Conservation (phyloP, 2,113 vertebrate species). For the Brachypodius melanocephalos region DNA sequence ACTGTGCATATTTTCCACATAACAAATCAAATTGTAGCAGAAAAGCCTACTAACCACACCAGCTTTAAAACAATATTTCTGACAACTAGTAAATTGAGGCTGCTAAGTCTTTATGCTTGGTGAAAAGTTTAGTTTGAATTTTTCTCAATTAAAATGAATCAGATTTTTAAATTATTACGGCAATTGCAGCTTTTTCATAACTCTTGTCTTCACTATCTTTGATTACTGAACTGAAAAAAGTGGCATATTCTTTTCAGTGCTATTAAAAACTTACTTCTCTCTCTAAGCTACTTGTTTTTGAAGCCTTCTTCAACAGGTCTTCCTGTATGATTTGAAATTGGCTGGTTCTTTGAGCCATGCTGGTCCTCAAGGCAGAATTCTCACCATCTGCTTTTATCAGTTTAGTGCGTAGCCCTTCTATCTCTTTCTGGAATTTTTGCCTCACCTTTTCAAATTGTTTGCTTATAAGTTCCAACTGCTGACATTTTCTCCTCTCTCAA, state of each 20-base stretch:
- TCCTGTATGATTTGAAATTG: slow-evolving; percentile 89
- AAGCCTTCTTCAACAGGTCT: slow-evolving; percentile 86
- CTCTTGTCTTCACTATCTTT: neutral
- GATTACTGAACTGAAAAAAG: neutral
- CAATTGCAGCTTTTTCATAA: neutral
- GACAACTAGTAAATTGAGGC: neutral
- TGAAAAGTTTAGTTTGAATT: neutral
- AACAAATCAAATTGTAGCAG: neutral
- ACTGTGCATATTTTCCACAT: neutral
- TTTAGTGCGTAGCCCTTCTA: slow-evolving; percentile 78
- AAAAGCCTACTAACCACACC: neutral
- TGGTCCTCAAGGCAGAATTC: slow-evolving; percentile 82
- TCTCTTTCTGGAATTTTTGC: slow-evolving; percentile 70
- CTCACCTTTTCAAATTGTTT: slow-evolving; percentile 81
- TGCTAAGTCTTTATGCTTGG: neutral
- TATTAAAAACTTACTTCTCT: slow-evolving; percentile 79
- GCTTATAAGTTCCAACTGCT: slow-evolving; percentile 75
- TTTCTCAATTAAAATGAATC: neutral
- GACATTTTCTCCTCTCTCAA: slow-evolving; percentile 73
- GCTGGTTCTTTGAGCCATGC: slow-evolving; percentile 86
- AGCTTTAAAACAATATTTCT: slow-evolving; percentile 22
- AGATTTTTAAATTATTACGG: neutral
- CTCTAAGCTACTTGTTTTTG: slow-evolving; percentile 78
- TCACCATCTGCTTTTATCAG: slow-evolving; percentile 81
- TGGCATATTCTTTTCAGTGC: neutral